Percentiles rank a stretch among this genome's conserved stretches.
Conservation (phyloP, 2,888 invertebrate species). For the Lithosia quadra region DNA sequence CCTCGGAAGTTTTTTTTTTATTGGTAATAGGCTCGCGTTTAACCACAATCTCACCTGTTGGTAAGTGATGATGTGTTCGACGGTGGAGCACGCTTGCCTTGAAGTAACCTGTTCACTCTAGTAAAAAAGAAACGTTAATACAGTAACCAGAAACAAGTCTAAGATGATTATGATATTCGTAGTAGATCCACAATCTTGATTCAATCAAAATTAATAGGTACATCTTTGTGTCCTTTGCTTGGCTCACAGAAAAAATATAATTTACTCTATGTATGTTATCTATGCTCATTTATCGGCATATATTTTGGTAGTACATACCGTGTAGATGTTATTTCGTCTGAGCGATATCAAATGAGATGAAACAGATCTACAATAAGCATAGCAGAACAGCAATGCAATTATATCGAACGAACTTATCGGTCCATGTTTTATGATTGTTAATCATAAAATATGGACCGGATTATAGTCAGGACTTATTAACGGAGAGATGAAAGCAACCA, state of each 20-base stretch:
- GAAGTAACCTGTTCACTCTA: too few relatives aligned
- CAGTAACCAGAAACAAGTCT: not conserved
- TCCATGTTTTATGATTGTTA: too few relatives aligned
- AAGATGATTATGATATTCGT: not conserved
- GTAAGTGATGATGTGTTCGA: too few relatives aligned
- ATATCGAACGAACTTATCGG: not conserved
- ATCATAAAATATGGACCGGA: too few relatives aligned
- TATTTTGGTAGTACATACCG: not conserved
- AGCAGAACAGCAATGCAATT: not conserved
- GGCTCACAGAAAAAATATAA: conserved; percentile 27
- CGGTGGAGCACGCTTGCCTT: too few relatives aligned
- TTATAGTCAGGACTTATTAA: too few relatives aligned
- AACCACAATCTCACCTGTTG: too few relatives aligned
- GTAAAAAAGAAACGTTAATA: too few relatives aligned
- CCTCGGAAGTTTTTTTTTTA: too few relatives aligned
- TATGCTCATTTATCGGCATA: conserved; percentile 20
- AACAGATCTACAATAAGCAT: not conserved
- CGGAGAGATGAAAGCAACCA: too few relatives aligned
- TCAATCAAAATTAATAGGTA: conserved; percentile 3
- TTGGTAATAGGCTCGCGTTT: too few relatives aligned
- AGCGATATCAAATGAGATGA: not conserved
- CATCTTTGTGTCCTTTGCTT: conserved; percentile 5
- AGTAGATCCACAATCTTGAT: not conserved
- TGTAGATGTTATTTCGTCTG: not conserved
- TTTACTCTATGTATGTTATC: conserved; percentile 31